phyloP scores from a whole-genome alignment of 1,140 invertebrate species.

The Drosophila repleta region DNA sequence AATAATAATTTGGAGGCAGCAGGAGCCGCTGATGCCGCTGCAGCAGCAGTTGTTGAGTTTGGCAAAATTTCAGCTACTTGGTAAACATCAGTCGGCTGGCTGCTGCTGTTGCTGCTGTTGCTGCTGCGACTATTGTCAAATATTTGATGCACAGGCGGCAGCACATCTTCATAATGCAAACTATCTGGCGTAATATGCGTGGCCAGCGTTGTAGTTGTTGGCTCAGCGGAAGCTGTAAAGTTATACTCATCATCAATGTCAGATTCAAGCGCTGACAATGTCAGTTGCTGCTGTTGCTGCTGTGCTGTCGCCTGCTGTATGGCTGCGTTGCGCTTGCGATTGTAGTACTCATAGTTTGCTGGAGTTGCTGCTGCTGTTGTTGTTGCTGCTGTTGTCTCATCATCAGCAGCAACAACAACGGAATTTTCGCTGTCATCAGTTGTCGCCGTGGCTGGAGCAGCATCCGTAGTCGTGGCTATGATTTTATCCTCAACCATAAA shows the following conservation, averaged over 20 bases:
- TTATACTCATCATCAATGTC: slow-evolving; percentile 75
- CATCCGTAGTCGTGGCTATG: slow-evolving; percentile 57
- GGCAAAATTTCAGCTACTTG: slow-evolving; percentile 43
- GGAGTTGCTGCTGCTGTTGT: slow-evolving; percentile 42
- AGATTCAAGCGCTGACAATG: slow-evolving; percentile 45
- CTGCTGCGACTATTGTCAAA: slow-evolving; percentile 62
- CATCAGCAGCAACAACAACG: slow-evolving; percentile 16
- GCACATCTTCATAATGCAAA: slow-evolving; percentile 80
- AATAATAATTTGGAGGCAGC: slow-evolving; percentile 69
- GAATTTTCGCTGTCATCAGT: slow-evolving; percentile 65
- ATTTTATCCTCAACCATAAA: slow-evolving; percentile 86
- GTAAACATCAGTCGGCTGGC: slow-evolving; percentile 12
- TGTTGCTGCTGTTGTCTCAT: slow-evolving; percentile 28
- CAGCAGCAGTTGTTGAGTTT: slow-evolving; percentile 29
- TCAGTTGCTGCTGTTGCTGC: slow-evolving; percentile 28
- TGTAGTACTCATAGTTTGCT: slow-evolving; percentile 80
- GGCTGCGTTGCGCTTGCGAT: slow-evolving; percentile 69
- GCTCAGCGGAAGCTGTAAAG: slow-evolving; percentile 74
- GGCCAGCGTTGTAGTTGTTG: slow-evolving; percentile 35
- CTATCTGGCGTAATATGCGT: slow-evolving; percentile 65
- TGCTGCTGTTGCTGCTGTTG: slow-evolving; percentile 36
- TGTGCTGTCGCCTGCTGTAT: slow-evolving; percentile 36
- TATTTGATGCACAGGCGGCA: slow-evolving; percentile 62
- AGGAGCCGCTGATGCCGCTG: slow-evolving; percentile 13
- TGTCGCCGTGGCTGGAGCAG: slow-evolving; percentile 46